Percentiles rank a stretch among this genome's conserved stretches.
Evolutionary conservation across 2,113 vertebrate species (phyloP).

Genomic region (Silurus asotus): DNA sequence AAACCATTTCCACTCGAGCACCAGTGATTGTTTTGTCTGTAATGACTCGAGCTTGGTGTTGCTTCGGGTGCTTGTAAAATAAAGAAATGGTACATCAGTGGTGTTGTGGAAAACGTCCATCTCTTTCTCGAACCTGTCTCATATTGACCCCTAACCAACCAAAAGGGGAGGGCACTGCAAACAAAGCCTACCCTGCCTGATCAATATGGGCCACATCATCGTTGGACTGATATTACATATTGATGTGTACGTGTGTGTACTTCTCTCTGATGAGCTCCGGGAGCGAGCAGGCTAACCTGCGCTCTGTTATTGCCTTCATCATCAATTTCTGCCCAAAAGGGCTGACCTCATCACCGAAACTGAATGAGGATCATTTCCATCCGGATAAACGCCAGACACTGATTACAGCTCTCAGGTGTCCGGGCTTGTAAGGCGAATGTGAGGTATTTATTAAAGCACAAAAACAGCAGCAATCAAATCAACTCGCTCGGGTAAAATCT

Average conservation of each 20-base stretch:
- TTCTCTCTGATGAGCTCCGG: constrained; percentile 31
- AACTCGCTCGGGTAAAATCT: not conserved
- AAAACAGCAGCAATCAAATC: constrained; percentile 27
- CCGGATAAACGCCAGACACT: constrained; percentile 15
- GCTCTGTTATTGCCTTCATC: constrained; percentile 41
- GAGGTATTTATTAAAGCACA: not conserved
- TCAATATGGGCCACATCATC: constrained; percentile 46
- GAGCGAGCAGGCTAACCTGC: constrained; percentile 6
- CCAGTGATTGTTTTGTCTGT: constrained; percentile 14
- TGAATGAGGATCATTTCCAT: constrained; percentile 36
- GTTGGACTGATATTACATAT: constrained; percentile 47
- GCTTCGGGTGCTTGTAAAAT: not conserved
- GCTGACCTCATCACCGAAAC: constrained; percentile 27
- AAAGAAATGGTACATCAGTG: constrained; percentile 5
- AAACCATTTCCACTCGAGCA: constrained; percentile 14
- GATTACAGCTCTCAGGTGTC: constrained; percentile 33
- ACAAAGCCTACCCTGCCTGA: not conserved
- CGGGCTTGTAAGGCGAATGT: not conserved
- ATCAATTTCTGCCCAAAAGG: constrained; percentile 33
- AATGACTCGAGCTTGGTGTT: not conserved
- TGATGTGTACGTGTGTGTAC: constrained; percentile 35
- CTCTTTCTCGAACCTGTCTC: not conserved
- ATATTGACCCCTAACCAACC: constrained; percentile 16
- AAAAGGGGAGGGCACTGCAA: not conserved
- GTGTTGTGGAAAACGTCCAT: not conserved